Evolutionary conservation across 2,113 vertebrate species (phyloP).

Genomic region (Catagonus wagneri): DNA sequence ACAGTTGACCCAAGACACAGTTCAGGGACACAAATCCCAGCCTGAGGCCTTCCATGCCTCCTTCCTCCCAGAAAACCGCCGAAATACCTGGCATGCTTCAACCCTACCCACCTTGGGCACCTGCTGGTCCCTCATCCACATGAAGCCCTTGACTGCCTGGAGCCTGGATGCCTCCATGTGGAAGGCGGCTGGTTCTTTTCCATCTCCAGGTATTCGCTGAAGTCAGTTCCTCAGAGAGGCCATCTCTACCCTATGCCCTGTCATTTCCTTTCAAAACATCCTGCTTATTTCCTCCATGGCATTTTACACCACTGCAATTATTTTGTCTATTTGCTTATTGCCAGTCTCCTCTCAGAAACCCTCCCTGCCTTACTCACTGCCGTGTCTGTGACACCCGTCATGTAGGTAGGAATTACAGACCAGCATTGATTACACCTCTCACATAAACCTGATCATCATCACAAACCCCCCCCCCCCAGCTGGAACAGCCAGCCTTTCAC

Average conservation of each 20-base stretch:
- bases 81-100: background rate
- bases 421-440: background rate
- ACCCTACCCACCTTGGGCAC: background rate
- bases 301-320: background rate
- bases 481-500: background rate
- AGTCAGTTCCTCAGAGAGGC: background rate
- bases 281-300: background rate
- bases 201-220: background rate
- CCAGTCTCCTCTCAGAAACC: background rate
- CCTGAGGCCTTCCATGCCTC: background rate
- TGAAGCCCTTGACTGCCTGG: background rate
- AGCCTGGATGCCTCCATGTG: background rate
- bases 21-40: background rate
- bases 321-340: background rate
- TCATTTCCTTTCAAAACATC: background rate
- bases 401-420: background rate
- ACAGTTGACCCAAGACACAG: background rate
- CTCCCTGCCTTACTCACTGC: background rate
- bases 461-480: background rate
- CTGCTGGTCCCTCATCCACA: background rate
- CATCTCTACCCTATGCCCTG: background rate
- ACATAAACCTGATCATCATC: background rate
- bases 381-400: background rate
- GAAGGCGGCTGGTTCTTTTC: background rate
- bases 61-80: background rate